A percentile compares a stretch with the other conserved stretches of the same genome.
Conservation (phyloP, 2,888 invertebrate species). For the Pilophorus perplexus region DNA sequence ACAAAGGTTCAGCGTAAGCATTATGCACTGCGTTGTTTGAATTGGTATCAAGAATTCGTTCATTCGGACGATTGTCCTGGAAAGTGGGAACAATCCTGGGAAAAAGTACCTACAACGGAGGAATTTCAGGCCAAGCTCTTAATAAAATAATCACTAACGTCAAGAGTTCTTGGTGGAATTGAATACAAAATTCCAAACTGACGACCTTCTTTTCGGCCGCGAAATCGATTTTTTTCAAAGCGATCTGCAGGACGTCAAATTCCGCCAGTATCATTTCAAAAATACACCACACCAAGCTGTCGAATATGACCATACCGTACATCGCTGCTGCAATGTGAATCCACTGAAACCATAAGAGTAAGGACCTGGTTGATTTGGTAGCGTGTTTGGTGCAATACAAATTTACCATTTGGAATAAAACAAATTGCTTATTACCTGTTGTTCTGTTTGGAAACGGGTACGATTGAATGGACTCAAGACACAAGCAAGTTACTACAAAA, state of each 20-base stretch:
- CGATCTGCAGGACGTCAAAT: conserved; percentile 28
- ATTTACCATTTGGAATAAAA: too few relatives aligned
- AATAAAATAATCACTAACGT: conserved; percentile 12
- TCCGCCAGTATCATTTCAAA: conserved; percentile 37
- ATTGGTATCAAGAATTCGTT: conserved; percentile 21
- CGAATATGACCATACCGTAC: conserved; percentile 22
- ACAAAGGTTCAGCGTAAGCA: conserved; percentile 25
- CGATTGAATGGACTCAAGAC: too few relatives aligned
- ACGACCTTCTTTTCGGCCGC: conserved; percentile 6
- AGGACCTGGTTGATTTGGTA: too few relatives aligned
- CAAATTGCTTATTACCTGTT: too few relatives aligned
- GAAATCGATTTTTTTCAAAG: conserved; percentile 26
- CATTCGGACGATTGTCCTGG: conserved; percentile 12
- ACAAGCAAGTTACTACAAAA: too few relatives aligned
- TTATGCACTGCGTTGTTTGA: conserved; percentile 18
- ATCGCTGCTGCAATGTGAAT: conserved; percentile 24
- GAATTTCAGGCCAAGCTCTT: too few relatives aligned
- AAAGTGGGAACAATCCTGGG: background rate
- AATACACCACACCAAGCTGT: conserved; percentile 7
- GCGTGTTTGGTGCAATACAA: too few relatives aligned
- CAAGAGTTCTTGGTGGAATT: conserved; percentile 28
- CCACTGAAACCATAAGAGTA: conserved; percentile 10
- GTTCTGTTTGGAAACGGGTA: too few relatives aligned
- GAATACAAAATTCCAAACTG: conserved; percentile 16
- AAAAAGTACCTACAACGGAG: too few relatives aligned